A percentile compares a stretch with the other conserved stretches of the same genome.
phyloP scores from a whole-genome alignment of 2,113 vertebrate species.

The Zootoca vivipara region DNA sequence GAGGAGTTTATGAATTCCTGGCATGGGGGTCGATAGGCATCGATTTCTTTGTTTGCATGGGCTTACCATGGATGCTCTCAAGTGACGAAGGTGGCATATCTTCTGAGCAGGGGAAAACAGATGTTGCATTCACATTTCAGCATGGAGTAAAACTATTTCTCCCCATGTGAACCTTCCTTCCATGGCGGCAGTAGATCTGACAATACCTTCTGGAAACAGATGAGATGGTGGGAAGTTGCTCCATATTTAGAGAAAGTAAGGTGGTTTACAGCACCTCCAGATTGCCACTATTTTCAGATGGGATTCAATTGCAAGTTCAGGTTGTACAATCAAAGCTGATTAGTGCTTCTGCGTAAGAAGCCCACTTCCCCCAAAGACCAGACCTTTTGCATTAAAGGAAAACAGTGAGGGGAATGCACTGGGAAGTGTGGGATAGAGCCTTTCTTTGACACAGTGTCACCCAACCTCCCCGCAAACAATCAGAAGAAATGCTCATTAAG shows the following conservation, averaged over 20 bases:
- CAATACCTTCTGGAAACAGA: not conserved
- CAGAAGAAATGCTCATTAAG: no score
- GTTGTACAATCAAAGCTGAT: no score
- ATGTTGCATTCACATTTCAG: slow-evolving; percentile 56
- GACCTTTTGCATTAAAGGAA: no score
- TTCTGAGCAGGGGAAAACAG: slow-evolving; percentile 69
- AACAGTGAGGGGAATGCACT: no score
- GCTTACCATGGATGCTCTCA: slow-evolving; percentile 49
- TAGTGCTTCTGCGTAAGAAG: no score
- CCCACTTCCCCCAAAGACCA: no score
- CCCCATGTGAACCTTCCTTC: not conserved
- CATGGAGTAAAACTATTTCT: slow-evolving; percentile 50
- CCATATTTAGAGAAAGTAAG: not conserved
- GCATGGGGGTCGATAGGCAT: slow-evolving; percentile 77
- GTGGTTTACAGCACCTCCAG: not conserved
- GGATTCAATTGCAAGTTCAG: no score
- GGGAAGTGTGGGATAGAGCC: no score
- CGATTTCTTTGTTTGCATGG: slow-evolving; percentile 74
- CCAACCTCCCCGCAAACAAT: no score
- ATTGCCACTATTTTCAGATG: no score
- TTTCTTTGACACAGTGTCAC: no score
- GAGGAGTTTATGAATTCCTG: slow-evolving; percentile 84
- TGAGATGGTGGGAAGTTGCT: not conserved
- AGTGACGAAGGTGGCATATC: slow-evolving; percentile 58
- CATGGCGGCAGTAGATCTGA: fast-evolving